A percentile compares a stretch with the other conserved stretches of the same genome.
Conservation (phyloP, 2,888 invertebrate species). For the Macrophya alboannulata region DNA sequence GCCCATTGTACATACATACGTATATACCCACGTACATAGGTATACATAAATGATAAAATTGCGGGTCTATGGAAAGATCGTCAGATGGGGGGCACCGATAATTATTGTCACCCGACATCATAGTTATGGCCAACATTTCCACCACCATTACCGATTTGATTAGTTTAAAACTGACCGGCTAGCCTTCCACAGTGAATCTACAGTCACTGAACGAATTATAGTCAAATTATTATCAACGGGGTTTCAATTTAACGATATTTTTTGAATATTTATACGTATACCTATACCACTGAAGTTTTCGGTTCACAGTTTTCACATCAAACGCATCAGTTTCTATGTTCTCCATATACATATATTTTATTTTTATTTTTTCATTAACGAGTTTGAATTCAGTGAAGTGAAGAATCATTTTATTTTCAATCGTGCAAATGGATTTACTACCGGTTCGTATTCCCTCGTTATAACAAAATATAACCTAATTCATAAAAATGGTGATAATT, state of each 20-base stretch:
- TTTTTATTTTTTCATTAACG: too few relatives aligned
- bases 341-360: background rate
- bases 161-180: constrained; percentile 27
- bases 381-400: constrained; percentile 5
- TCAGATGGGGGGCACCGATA: constrained; percentile 41
- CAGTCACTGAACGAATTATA: constrained; percentile 34
- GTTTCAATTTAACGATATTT: constrained; percentile 28
- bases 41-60: constrained; percentile 21
- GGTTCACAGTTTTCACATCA: background rate
- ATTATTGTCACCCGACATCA: constrained; percentile 19
- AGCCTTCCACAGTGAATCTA: constrained; percentile 10
- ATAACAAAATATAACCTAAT: background rate
- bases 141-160: constrained; percentile 32
- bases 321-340: background rate
- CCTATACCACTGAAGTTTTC: background rate
- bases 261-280: background rate
- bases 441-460: constrained; percentile 22
- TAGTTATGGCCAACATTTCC: constrained; percentile 48
- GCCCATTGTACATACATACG: constrained; percentile 28
- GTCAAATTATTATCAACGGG: background rate
- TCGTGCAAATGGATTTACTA: constrained; percentile 40
- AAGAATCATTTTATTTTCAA: background rate
- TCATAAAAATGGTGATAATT: background rate
- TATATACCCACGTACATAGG: background rate
- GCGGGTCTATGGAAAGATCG: constrained; percentile 31